phyloP scores from a whole-genome alignment of 2,113 vertebrate species.

The Lagenorhynchus albirostris region DNA sequence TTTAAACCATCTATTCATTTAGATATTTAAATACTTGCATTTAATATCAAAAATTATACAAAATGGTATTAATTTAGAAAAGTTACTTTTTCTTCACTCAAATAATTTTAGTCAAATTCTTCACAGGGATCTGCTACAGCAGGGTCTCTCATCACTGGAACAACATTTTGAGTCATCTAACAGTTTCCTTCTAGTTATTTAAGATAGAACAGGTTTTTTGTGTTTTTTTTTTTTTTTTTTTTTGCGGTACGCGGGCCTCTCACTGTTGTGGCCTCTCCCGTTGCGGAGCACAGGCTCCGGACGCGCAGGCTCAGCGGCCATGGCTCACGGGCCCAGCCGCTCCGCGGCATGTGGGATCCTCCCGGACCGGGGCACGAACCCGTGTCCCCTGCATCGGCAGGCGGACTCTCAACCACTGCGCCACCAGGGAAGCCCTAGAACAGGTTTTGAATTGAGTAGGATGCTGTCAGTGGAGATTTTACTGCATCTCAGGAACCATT shows the following conservation, averaged over 20 bases:
- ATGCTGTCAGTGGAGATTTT: not conserved
- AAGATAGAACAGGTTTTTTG: not conserved
- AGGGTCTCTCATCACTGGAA: not conserved
- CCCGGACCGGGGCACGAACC: too few species aligned
- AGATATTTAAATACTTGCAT: not conserved
- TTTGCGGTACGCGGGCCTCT: too few species aligned
- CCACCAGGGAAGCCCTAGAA: not conserved
- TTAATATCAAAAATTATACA: not conserved
- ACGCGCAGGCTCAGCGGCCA: too few species aligned
- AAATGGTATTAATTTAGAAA: not conserved
- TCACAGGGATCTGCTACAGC: not conserved
- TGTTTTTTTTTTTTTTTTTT: too few species aligned
- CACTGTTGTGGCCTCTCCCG: too few species aligned
- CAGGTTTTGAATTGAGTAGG: not conserved
- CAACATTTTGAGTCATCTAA: not conserved
- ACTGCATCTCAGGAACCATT: not conserved
- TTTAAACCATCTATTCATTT: not conserved
- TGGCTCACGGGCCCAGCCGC: too few species aligned
- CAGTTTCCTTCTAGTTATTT: not conserved
- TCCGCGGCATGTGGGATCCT: too few species aligned
- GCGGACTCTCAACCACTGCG: too few species aligned
- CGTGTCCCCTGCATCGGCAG: too few species aligned
- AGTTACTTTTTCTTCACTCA: not conserved
- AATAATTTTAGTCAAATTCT: not conserved
- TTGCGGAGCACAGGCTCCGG: too few species aligned